phyloP scores from a whole-genome alignment of 2,113 vertebrate species.

The Pyrgilauda ruficollis region DNA sequence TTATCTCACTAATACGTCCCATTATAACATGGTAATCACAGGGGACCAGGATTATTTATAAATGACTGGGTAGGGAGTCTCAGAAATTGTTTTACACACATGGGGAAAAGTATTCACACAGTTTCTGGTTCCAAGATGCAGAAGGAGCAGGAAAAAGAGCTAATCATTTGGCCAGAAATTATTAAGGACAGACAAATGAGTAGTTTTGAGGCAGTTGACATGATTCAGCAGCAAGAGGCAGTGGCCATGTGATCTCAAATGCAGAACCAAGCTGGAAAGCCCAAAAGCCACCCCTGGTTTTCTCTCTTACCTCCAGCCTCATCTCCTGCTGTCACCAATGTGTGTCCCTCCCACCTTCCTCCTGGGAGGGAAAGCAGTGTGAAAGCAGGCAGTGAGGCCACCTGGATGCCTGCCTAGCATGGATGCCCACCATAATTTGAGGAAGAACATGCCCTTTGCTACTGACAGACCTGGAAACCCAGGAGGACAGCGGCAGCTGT shows the following conservation, averaged over 20 bases:
- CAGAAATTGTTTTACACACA: background rate
- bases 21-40: background rate
- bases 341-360: accelerated
- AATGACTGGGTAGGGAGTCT: background rate
- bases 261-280: background rate
- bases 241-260: background rate
- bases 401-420: background rate
- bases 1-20: background rate
- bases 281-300: background rate
- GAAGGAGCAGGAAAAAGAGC: background rate
- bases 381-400: background rate
- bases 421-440: accelerated
- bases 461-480: background rate
- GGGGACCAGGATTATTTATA: background rate
- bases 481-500: accelerated
- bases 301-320: background rate
- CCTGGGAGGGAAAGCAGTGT: background rate
- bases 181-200: background rate
- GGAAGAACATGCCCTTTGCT: background rate
- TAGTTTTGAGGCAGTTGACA: accelerated
- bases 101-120: background rate
- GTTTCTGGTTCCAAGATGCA: background rate
- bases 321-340: background rate
- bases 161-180: background rate
- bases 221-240: background rate